Evolutionary conservation across 2,113 vertebrate species (phyloP).

Genomic region (Oxygymnocypris stewartii): DNA sequence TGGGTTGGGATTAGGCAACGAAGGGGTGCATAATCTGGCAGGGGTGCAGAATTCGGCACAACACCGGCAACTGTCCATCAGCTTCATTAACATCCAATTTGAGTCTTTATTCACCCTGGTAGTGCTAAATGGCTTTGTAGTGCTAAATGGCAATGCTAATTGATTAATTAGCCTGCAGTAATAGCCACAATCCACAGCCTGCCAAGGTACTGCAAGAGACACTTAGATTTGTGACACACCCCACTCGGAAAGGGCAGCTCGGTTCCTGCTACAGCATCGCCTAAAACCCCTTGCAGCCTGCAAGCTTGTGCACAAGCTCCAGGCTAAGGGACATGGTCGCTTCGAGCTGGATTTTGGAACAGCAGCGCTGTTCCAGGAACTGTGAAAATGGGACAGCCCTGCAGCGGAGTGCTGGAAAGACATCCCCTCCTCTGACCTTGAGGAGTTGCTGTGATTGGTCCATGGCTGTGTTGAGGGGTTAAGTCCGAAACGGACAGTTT

Average conservation of each 20-base stretch:
- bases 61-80: background rate
- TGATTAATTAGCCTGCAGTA: background rate
- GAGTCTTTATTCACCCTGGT: background rate
- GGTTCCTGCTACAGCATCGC: background rate
- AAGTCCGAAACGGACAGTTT: background rate
- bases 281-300: background rate
- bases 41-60: too few relatives aligned
- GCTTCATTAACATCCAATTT: conserved; percentile 2
- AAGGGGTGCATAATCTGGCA: too few relatives aligned
- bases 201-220: too few relatives aligned
- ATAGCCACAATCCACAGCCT: background rate
- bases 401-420: background rate
- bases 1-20: too few relatives aligned
- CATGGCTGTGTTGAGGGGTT: background rate
- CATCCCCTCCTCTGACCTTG: conserved; percentile 63
- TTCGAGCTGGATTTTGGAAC: conserved; percentile 8
- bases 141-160: background rate
- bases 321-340: background rate
- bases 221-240: background rate
- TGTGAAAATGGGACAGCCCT: conserved; percentile 28
- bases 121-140: background rate
- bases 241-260: background rate
- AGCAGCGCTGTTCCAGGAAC: conserved; percentile 18
- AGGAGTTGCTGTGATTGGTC: conserved; percentile 58
- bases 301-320: background rate